These are phyloP conservation scores for Xenops minutus DNA, from an alignment of 2,797 vertebrate genomes.

Conservation along the genomic window DNA sequence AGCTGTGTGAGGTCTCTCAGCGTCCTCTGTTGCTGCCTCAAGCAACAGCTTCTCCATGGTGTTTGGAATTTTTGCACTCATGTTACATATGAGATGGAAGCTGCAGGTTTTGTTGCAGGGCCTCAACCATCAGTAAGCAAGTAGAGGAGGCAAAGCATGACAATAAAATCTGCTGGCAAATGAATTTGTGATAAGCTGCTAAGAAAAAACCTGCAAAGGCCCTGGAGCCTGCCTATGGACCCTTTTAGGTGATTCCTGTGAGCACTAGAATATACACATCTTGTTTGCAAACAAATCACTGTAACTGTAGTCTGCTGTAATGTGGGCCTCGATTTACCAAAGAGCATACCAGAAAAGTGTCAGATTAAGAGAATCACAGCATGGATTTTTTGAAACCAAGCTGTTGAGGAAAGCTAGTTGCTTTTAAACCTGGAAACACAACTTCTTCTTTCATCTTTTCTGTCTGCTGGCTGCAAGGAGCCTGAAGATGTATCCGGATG, in stretches of 20 bases:
- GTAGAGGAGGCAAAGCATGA: neutral
- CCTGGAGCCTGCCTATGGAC: neutral
- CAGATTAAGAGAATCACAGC: neutral
- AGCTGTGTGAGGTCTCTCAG: neutral
- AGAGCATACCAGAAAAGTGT: neutral
- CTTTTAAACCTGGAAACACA: neutral
- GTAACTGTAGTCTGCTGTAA: neutral
- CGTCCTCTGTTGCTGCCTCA: neutral
- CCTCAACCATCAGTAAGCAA: neutral
- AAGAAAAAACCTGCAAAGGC: neutral
- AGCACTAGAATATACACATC: accelerated
- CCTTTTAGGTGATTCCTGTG: neutral
- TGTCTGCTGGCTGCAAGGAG: neutral
- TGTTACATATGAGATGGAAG: accelerated
- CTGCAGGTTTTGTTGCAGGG: neutral
- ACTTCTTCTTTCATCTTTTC: neutral
- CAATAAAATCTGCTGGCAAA: neutral
- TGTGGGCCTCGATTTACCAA: neutral
- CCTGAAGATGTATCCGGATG: neutral
- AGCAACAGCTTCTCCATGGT: neutral
- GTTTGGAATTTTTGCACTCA: neutral
- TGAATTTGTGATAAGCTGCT: neutral
- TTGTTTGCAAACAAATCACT: neutral
- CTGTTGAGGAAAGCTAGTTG: neutral
- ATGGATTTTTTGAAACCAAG: neutral